Conservation (phyloP, 2,113 vertebrate genomes). For the Ivindomyrus marchei region DNA sequence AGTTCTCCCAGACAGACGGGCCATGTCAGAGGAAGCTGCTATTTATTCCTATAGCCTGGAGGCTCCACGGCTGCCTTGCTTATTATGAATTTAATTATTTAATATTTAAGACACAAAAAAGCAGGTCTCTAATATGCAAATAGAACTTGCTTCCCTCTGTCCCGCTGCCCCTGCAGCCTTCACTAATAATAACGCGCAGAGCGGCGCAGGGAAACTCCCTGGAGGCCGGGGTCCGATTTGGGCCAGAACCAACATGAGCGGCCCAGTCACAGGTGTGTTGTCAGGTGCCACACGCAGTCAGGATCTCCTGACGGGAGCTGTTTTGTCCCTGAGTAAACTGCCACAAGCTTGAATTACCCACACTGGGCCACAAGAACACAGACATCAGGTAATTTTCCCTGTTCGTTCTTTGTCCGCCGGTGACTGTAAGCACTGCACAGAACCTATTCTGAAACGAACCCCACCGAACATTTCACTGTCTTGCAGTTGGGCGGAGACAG, state of each 20-base stretch:
- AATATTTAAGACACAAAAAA: slow-evolving; percentile 44
- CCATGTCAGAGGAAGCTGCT: slow-evolving; percentile 2
- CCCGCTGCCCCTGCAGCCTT: slow-evolving; percentile 52
- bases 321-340: not conserved
- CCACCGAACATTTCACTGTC: not conserved
- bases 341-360: not conserved
- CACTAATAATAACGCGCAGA: slow-evolving; percentile 52
- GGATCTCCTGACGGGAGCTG: not conserved
- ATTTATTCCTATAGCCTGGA: slow-evolving; percentile 43
- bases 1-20: not conserved
- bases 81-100: slow-evolving; percentile 66
- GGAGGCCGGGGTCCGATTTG: not conserved
- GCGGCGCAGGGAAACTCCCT: not conserved
- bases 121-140: slow-evolving; percentile 60
- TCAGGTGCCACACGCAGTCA: not conserved
- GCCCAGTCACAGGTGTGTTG: not conserved
- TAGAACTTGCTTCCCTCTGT: slow-evolving; percentile 57
- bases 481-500: not conserved
- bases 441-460: not conserved
- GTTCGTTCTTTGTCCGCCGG: not conserved
- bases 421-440: not conserved
- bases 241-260: not conserved
- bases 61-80: slow-evolving; percentile 53
- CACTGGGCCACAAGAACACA: not conserved
- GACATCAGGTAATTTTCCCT: not conserved